A percentile compares a stretch with the other conserved stretches of the same genome.
phyloP scores from a whole-genome alignment of 2,888 invertebrate genomes.

The Corythucha ciliata region DNA sequence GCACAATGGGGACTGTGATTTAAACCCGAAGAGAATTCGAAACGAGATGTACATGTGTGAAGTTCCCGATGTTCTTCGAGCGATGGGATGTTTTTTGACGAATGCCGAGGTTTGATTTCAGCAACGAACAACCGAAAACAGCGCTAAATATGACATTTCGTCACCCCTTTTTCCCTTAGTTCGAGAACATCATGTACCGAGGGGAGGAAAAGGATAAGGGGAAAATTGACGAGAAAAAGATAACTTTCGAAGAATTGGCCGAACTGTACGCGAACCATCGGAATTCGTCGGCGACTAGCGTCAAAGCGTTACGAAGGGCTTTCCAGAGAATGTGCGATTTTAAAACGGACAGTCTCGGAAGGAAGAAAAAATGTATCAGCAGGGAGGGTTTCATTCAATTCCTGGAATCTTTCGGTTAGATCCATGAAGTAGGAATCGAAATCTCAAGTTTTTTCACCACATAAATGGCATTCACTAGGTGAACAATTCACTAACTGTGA shows the following conservation, averaged over 20 bases:
- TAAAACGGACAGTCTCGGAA: not conserved
- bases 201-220: conserved; percentile 15
- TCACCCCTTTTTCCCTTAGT: not conserved
- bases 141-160: not conserved
- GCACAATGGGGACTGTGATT: conserved; percentile 16
- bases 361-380: conserved; percentile 1
- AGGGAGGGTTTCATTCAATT: conserved; percentile 17
- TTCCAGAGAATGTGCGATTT: conserved; percentile 14
- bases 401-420: too few species aligned
- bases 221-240: conserved; percentile 17
- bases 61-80: conserved; percentile 23
- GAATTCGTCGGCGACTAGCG: conserved; percentile 3
- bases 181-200: conserved; percentile 17
- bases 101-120: conserved; percentile 19
- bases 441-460: too few species aligned
- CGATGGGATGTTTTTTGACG: conserved; percentile 26
- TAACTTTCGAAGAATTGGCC: conserved; percentile 12
- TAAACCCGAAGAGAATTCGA: not conserved
- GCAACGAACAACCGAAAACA: not conserved
- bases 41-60: conserved; percentile 16
- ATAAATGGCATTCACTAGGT: too few species aligned
- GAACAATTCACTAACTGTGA: conserved; percentile 22
- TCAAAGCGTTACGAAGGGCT: conserved; percentile 11
- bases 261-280: conserved; percentile 15
- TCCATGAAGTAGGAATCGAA: too few species aligned